Percentiles rank a stretch among this genome's conserved stretches.
Conservation (phyloP, 2,888 invertebrate species). For the Drosophila monieri region DNA sequence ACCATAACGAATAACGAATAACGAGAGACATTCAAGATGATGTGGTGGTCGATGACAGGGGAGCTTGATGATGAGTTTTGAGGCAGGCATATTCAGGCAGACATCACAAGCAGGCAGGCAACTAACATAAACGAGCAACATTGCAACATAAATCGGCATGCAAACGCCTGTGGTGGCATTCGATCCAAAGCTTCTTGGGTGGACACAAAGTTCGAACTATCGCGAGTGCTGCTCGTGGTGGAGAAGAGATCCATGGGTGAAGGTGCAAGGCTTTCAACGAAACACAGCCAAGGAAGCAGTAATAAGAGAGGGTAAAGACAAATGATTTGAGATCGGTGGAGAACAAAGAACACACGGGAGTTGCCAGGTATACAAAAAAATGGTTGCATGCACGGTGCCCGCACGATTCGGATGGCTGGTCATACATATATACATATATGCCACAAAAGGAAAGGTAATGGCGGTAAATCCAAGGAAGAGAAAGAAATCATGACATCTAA, state of each 20-base stretch:
- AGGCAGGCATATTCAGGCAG: conserved; percentile 69
- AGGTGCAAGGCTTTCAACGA: conserved; percentile 55
- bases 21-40: conserved; percentile 55
- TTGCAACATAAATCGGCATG: conserved; percentile 42
- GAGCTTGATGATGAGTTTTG: conserved; percentile 53
- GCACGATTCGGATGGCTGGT: conserved; percentile 41
- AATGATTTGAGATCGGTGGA: conserved; percentile 50
- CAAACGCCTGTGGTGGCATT: conserved; percentile 36
- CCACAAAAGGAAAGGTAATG: conserved; percentile 52
- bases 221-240: conserved; percentile 45
- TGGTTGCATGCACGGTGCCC: conserved; percentile 64
- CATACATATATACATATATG: conserved; percentile 44
- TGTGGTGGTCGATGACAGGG: conserved; percentile 46
- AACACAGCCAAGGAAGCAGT: conserved; percentile 59
- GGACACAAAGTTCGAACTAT: conserved; percentile 43
- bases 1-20: conserved; percentile 44
- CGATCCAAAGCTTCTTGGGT: conserved; percentile 42
- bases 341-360: conserved; percentile 53
- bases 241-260: conserved; percentile 53
- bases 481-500: conserved; percentile 60
- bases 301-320: conserved; percentile 44
- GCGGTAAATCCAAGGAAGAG: conserved; percentile 49
- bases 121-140: conserved; percentile 62
- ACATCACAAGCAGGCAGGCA: conserved; percentile 69
- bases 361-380: conserved; percentile 57